Base-by-base conservation (phyloP, 2,888 invertebrate genomes). In the Ligdia adustata region DNA sequence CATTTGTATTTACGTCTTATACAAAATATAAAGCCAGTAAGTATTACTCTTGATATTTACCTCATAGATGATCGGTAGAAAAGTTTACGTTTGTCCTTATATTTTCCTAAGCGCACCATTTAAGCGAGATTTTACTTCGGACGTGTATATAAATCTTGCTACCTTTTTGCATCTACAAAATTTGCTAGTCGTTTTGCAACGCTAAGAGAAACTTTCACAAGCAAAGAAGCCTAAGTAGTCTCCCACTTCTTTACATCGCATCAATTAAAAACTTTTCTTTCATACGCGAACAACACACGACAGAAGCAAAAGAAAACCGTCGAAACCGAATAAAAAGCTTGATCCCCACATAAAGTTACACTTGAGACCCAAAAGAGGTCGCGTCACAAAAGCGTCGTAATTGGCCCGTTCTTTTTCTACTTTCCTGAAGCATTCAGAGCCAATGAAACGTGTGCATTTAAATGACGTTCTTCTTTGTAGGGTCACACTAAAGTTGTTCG, bases 401-500 rank as follows among this genome's bases (percentile, higher is more conserved):
- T 89, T 90, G 90, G 89, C 89, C 79, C 86, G 87, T 86, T 86
- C 89, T 90, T 89, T 88, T 88, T 85, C 83, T 84, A 85, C 86
- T 88, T 85, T 84, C 85, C 87, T 82, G 82, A 84, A 89, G 87
- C 88, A 89, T 90, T 90, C 87, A 87, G 81, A 88, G 78, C 88
- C 89, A 89, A 90, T 90, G 90, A 90, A 87, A 89, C 90, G 90
- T 90, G 89, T 88, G 90, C 90, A 89, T 89, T 90, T 90, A 90
- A 90, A 90, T 89, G 89, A 90, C 88, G 86, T 86, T 79, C 85
- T 79, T 72, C 89, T 90, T 89, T 89, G 89, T 89, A 86, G 87
- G 85, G 85, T 82, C 83, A 86, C 83, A 85, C 84, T 85, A 83
- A 84, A 85, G 80, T 86, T 82, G 82, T 79, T 78, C 81, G 75